phyloP scores from a whole-genome alignment of 2,888 invertebrate species.

The Melanchra persicariae region DNA sequence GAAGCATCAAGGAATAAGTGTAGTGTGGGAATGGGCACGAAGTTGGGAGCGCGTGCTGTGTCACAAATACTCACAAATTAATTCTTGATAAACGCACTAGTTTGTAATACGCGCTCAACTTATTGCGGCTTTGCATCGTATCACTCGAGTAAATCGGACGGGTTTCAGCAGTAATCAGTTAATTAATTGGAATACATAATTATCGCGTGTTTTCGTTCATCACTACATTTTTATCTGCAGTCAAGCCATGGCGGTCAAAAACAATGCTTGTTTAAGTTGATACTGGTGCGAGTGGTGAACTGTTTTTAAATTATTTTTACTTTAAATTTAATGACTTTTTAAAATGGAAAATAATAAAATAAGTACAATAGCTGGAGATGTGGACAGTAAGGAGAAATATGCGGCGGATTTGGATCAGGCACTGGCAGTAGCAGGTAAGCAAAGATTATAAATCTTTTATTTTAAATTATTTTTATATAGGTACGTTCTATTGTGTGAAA shows the following conservation, averaged over 20 bases:
- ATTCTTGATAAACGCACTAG: constrained; percentile 58
- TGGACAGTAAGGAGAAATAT: constrained; percentile 68
- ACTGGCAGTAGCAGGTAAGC: constrained; percentile 73
- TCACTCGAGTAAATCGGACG: constrained; percentile 56
- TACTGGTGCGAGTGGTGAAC: constrained; percentile 27
- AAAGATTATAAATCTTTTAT: not conserved
- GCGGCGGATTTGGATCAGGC: constrained; percentile 82
- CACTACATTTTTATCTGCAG: constrained; percentile 57
- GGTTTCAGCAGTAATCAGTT: constrained; percentile 33
- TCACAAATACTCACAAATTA: constrained; percentile 35
- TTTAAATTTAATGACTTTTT: constrained; percentile 13
- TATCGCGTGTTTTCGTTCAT: constrained; percentile 51
- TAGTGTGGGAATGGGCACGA: not conserved
- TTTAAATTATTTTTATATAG: not conserved
- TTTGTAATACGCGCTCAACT: constrained; percentile 38
- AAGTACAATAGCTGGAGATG: constrained; percentile 72
- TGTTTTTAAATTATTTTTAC: constrained; percentile 19
- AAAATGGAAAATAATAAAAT: constrained; percentile 72
- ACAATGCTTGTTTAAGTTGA: constrained; percentile 80
- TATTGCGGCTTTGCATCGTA: constrained; percentile 39
- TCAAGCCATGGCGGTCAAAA: constrained; percentile 42
- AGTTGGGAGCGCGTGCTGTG: not conserved
- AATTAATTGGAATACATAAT: constrained; percentile 33
- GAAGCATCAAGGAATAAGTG: not conserved
- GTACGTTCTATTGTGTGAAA: not conserved